phyloP scores from a whole-genome alignment of 2,797 vertebrate genomes.

The Margarornis squamiger region DNA sequence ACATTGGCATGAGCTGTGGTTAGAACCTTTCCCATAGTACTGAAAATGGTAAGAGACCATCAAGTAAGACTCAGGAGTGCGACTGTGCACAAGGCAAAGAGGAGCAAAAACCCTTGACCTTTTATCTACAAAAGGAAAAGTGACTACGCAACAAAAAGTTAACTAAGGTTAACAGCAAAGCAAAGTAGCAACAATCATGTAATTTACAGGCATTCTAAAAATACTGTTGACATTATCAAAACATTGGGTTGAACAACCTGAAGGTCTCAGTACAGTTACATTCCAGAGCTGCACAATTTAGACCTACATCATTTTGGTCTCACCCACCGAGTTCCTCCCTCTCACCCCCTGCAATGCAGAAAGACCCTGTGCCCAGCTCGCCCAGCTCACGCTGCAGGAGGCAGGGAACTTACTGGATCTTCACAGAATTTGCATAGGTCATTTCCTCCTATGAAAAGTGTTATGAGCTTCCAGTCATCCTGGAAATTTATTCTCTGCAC shows the following conservation, averaged over 20 bases:
- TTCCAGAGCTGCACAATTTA: not conserved
- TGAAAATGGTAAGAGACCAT: not conserved
- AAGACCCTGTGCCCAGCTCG: not conserved
- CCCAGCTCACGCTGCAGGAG: not conserved
- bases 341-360: not conserved
- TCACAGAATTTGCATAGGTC: slow-evolving; percentile 71
- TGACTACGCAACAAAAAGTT: not conserved
- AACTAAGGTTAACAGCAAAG: not conserved
- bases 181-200: not conserved
- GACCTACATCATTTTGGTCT: not conserved
- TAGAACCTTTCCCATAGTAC: not conserved
- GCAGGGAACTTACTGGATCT: slow-evolving; percentile 62
- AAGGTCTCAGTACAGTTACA: not conserved
- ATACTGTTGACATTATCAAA: not conserved
- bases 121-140: not conserved
- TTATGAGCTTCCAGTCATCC: slow-evolving; percentile 81
- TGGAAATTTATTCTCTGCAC: slow-evolving; percentile 73
- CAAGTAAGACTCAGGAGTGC: not conserved
- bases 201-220: not conserved
- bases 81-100: not conserved
- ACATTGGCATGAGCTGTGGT: not conserved
- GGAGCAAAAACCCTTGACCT: not conserved
- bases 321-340: not conserved
- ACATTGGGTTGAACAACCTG: not conserved
- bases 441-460: slow-evolving; percentile 78